Base-by-base conservation (phyloP, 2,113 vertebrate species). In the Brachirus orientalis region DNA sequence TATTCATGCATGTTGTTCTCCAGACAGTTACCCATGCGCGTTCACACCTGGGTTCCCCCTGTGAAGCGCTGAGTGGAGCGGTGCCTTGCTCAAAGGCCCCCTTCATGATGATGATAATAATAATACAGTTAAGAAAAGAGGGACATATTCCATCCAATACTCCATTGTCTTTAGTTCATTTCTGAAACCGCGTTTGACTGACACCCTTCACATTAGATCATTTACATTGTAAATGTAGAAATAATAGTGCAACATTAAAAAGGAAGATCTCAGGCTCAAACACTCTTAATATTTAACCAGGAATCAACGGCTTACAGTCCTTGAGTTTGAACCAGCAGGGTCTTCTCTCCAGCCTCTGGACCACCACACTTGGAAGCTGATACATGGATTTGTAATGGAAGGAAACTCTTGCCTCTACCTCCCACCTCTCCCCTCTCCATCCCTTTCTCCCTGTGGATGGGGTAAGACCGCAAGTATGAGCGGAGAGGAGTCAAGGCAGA, bases 381-480 rank as follows among this genome's bases (percentile, higher is more conserved):
- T 77, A 75, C 50, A 69, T 80, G 75, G 44, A 75, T 85, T 80
- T 83, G 82, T 88, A 83, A 86, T 90, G 84, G 82, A 86, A 81
- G 86, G 77, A 84, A 84, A 85, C 57, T 76, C 77, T 52, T 60
- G 55, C 73, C 67, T 67, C 48, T 44, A 63, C 66, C 65, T 41
- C 65, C 10, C 79, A 35, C 63, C 67, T 41, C 28, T 13, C 12
- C 38, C 2, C 7, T 7, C 38, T 10, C 38, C 47, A 7, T 33
- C 33, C 6, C 55, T 16, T 16, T n/a, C 38, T 63, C 69, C 55
- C 64, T 60, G 66, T 70, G 88, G 81, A 88, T 33, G 59, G 84
- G 75, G 56, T 71, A 70, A 85, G 80, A 89, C 87, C 85, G 59
- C 82, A 85, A 84, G 64, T 84, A 84, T 82, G 87, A 87, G 70